These are phyloP conservation scores for Cheilosia pagana DNA, from an alignment of 2,888 invertebrate genomes.

Conservation along the genomic window DNA sequence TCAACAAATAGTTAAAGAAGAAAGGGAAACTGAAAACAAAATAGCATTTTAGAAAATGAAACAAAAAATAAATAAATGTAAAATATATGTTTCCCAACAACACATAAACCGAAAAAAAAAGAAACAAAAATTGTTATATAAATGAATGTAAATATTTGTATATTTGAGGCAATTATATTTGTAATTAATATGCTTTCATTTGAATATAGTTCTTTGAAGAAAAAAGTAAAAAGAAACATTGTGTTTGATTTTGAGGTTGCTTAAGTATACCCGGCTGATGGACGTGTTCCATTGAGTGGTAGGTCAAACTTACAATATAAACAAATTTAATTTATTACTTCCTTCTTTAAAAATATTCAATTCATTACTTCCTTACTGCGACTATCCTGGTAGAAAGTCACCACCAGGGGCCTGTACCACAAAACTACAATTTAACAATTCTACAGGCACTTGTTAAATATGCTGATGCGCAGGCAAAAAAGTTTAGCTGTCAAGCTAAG, in stretches of 20 bases:
- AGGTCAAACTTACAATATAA: too few relatives aligned
- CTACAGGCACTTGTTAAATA: too few relatives aligned
- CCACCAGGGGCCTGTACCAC: too few relatives aligned
- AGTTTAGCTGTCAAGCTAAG: too few relatives aligned
- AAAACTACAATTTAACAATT: too few relatives aligned
- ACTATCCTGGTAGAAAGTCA: too few relatives aligned
- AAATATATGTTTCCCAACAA: not conserved
- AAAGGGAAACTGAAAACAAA: slow-evolving; percentile 3
- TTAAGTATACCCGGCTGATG: not conserved
- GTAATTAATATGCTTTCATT: slow-evolving; percentile 80
- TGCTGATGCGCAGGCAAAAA: too few relatives aligned
- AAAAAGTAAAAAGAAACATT: slow-evolving; percentile 76
- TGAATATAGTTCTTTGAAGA: slow-evolving; percentile 82
- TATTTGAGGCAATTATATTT: slow-evolving; percentile 73
- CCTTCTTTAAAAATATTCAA: too few relatives aligned
- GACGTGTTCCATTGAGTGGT: too few relatives aligned
- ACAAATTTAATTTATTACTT: too few relatives aligned
- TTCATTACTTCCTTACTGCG: too few relatives aligned
- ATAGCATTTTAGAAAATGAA: not conserved
- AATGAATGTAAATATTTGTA: slow-evolving; percentile 74
- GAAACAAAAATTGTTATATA: slow-evolving; percentile 69
- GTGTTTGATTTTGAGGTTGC: slow-evolving; percentile 16
- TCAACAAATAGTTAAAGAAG: slow-evolving; percentile 6
- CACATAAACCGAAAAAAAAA: slow-evolving; percentile 6
- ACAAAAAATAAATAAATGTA: slow-evolving; percentile 4